These are phyloP conservation scores for Cercopithecus mona DNA, from an alignment of 2,113 vertebrate genomes.

Conservation along the genomic window DNA sequence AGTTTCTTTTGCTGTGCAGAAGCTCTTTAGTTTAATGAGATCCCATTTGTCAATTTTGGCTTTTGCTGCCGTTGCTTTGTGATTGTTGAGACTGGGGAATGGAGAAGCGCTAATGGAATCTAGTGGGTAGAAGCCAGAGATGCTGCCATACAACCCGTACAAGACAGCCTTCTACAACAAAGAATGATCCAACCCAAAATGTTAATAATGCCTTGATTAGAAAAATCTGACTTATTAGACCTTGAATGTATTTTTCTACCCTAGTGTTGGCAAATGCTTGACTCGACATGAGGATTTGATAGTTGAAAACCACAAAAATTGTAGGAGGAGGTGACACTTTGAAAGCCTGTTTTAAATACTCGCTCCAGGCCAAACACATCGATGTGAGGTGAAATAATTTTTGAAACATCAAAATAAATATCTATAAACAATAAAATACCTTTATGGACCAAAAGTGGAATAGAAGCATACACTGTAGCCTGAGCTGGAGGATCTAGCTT, in stretches of 20 bases:
- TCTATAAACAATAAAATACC: slow-evolving; percentile 1
- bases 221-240: neutral
- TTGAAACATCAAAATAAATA: slow-evolving; percentile 20
- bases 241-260: neutral
- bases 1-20: no score
- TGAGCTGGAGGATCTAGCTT: neutral
- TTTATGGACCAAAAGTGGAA: neutral
- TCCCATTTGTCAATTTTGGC: no score
- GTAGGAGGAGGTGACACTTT: neutral
- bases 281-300: neutral
- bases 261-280: neutral
- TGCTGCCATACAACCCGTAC: no score
- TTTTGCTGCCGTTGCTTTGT: no score
- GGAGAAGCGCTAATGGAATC: neutral
- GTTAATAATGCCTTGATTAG: neutral
- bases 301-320: neutral
- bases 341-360: neutral
- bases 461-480: neutral
- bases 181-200: neutral
- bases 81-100: neutral
- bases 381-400: neutral
- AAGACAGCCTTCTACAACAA: neutral
- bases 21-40: no score
- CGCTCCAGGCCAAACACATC: neutral
- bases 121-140: neutral